These are phyloP conservation scores for Drosophila neotestacea DNA, from an alignment of 2,888 invertebrate species.

Conservation along the genomic window DNA sequence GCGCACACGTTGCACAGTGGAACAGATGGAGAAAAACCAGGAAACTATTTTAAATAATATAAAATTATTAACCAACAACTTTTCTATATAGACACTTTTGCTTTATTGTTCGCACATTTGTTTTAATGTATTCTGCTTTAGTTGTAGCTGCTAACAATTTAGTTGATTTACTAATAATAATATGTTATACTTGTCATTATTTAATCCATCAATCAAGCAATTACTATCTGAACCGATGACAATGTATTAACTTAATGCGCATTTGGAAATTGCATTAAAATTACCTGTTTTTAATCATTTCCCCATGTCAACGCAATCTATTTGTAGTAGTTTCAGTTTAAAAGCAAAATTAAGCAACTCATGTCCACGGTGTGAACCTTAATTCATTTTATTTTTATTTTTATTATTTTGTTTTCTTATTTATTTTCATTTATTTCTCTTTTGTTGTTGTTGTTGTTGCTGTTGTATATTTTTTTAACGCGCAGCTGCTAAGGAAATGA, in stretches of 20 bases:
- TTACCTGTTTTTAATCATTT: conserved; percentile 36
- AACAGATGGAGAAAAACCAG: background rate
- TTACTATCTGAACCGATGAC: conserved; percentile 40
- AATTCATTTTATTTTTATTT: conserved; percentile 69
- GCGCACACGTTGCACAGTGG: conserved; percentile 59
- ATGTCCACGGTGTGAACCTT: conserved; percentile 66
- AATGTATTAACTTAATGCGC: conserved; percentile 46
- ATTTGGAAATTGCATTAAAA: conserved; percentile 26
- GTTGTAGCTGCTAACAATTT: conserved; percentile 7
- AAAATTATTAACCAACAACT: background rate
- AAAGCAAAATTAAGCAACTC: conserved; percentile 38
- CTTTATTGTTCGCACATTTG: background rate
- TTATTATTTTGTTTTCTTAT: conserved; percentile 27
- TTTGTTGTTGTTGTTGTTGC: conserved; percentile 10
- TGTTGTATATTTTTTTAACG: conserved; percentile 61
- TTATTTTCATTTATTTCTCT: conserved; percentile 7
- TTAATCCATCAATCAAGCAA: conserved; percentile 28
- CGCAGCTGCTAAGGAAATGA: conserved; percentile 84
- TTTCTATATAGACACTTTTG: background rate
- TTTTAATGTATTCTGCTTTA: conserved; percentile 2
- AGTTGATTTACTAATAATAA: conserved; percentile 9
- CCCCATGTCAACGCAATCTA: conserved; percentile 17
- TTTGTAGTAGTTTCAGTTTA: conserved; percentile 33
- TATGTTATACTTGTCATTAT: background rate
- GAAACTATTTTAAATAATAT: background rate